Percentiles rank a stretch among this genome's conserved stretches.
These are phyloP conservation scores for Scelioninae gen. 1 DNA, from an alignment of 2,888 invertebrate genomes.

Conservation along the genomic window DNA sequence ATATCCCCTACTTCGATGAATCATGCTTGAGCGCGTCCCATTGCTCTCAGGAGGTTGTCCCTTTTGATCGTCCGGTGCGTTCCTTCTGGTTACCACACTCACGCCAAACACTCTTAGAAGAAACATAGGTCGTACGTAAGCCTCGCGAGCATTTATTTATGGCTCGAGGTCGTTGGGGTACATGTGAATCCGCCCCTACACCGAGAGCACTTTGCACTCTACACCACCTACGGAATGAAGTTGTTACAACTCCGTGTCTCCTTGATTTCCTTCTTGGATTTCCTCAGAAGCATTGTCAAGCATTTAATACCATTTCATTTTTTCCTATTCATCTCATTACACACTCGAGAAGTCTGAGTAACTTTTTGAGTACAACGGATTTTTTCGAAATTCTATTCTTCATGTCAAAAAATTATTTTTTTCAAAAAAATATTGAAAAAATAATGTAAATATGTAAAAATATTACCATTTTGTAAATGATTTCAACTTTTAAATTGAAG, in stretches of 20 bases:
- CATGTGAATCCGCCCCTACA: conserved; percentile 81
- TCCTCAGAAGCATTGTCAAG: conserved; percentile 21
- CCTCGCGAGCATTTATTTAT: conserved; percentile 83
- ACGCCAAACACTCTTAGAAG: conserved; percentile 69
- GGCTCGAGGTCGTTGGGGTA: conserved; percentile 83
- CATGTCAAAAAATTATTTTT: too few species aligned
- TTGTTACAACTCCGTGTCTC: conserved; percentile 73
- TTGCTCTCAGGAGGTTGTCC: conserved; percentile 80
- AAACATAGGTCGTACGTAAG: conserved; percentile 75
- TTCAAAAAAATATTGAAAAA: too few species aligned
- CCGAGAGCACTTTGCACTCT: conserved; percentile 76
- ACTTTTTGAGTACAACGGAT: too few species aligned
- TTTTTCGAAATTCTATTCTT: too few species aligned
- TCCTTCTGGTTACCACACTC: conserved; percentile 78
- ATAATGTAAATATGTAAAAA: too few species aligned
- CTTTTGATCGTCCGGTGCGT: conserved; percentile 82
- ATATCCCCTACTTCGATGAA: conserved; percentile 74
- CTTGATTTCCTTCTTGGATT: conserved; percentile 70
- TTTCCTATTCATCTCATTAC: too few species aligned
- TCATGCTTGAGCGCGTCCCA: conserved; percentile 77
- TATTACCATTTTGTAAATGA: too few species aligned
- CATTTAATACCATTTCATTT: conserved; percentile 13
- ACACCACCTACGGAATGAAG: conserved; percentile 80
- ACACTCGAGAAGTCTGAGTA: too few species aligned
- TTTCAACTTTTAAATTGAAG: too few species aligned